Evolutionary conservation across 2,888 invertebrate species (phyloP).

Genomic region (Scaptomyza parva): DNA sequence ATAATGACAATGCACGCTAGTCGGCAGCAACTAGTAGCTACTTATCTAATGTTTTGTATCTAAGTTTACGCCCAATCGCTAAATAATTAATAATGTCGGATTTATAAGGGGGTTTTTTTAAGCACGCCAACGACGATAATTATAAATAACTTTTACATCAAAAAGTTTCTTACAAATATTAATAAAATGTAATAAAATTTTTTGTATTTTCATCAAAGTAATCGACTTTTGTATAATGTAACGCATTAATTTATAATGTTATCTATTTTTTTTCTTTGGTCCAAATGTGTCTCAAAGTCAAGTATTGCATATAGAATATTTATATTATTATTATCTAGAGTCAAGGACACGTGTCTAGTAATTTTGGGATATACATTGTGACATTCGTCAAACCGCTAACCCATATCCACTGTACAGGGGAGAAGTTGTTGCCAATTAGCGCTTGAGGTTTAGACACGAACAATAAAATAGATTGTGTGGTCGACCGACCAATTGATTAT

Average conservation of each 20-base stretch:
- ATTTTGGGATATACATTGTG: not conserved
- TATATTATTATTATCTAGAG: not conserved
- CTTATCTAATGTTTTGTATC: conserved; percentile 36
- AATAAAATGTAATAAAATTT: conserved; percentile 36
- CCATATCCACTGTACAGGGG: conserved; percentile 5
- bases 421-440: conserved; percentile 54
- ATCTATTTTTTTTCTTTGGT: no score
- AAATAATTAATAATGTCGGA: conserved; percentile 14
- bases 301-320: not conserved
- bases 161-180: conserved; percentile 6
- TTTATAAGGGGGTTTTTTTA: conserved; percentile 5
- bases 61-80: conserved; percentile 31
- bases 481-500: conserved; percentile 74
- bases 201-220: conserved; percentile 49
- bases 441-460: conserved; percentile 40
- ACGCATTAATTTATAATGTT: not conserved
- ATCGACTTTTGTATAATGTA: not conserved
- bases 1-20: conserved; percentile 52
- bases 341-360: conserved; percentile 15
- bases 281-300: no score
- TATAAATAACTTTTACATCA: conserved; percentile 10
- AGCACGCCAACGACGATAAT: conserved; percentile 14
- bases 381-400: conserved; percentile 18
- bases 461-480: conserved; percentile 44
- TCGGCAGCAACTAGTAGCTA: conserved; percentile 50